A percentile compares a stretch with the other conserved stretches of the same genome.
Evolutionary conservation across 2,888 invertebrate genomes (phyloP).

Genomic region (Pimpla rufipes): DNA sequence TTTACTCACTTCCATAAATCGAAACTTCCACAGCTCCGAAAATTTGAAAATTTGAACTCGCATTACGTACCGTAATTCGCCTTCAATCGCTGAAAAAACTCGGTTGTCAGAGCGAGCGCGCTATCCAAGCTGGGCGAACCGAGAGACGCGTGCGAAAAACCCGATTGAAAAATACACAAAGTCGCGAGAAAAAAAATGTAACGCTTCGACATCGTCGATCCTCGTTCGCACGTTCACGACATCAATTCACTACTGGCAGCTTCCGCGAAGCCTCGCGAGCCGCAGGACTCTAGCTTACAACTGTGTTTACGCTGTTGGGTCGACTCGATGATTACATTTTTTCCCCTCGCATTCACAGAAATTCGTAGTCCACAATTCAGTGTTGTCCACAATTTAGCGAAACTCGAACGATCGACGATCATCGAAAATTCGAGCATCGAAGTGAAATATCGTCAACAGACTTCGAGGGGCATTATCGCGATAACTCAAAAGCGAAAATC

Average conservation of each 20-base stretch:
- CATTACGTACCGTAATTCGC: slow-evolving; percentile 73
- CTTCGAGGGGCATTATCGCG: too few species aligned
- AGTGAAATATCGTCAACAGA: neutral
- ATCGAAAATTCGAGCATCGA: neutral
- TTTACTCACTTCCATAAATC: neutral
- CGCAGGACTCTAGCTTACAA: neutral
- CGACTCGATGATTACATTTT: slow-evolving; percentile 69
- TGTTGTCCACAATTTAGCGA: neutral
- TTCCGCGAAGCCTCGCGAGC: neutral
- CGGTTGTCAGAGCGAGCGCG: slow-evolving; percentile 65
- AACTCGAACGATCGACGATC: neutral
- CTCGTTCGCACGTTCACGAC: neutral
- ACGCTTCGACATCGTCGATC: slow-evolving; percentile 38
- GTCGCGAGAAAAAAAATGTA: slow-evolving; percentile 8
- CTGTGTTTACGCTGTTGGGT: slow-evolving; percentile 58
- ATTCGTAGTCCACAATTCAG: neutral
- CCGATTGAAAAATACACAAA: slow-evolving; percentile 9
- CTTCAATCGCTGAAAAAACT: slow-evolving; percentile 72
- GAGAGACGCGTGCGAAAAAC: neutral
- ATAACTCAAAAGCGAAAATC: too few species aligned
- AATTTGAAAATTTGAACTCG: slow-evolving; percentile 8
- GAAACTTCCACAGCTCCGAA: neutral
- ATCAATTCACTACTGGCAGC: slow-evolving; percentile 24
- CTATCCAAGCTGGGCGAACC: slow-evolving; percentile 52
- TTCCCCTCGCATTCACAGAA: slow-evolving; percentile 43